These are phyloP conservation scores for Pyrochroa serraticornis DNA, from an alignment of 2,888 invertebrate genomes.

Conservation along the genomic window DNA sequence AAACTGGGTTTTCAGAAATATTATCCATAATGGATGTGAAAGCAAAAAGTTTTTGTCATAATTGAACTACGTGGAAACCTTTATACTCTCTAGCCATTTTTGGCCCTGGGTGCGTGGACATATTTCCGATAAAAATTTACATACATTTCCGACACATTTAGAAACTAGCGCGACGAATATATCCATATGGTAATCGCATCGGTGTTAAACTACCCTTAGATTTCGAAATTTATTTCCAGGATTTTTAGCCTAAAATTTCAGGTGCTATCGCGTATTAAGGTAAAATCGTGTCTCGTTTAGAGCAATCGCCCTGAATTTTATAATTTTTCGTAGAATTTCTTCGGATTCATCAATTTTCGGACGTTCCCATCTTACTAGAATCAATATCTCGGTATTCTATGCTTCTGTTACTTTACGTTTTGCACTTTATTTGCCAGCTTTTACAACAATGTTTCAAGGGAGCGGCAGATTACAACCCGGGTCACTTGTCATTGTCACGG, in stretches of 20 bases:
- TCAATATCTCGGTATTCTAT: too few relatives aligned
- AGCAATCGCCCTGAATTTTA: too few relatives aligned
- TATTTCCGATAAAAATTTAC: constrained; percentile 9
- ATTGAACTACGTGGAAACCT: constrained; percentile 16
- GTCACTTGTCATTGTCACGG: constrained; percentile 13
- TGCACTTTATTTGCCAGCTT: constrained; percentile 1
- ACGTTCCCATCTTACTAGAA: too few relatives aligned
- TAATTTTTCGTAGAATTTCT: too few relatives aligned
- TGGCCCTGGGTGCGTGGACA: constrained; percentile 6
- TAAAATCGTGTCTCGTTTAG: too few relatives aligned
- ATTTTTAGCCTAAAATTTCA: background rate
- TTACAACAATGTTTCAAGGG: constrained; percentile 2
- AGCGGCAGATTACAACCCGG: constrained; percentile 4
- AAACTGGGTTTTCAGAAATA: background rate
- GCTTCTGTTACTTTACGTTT: constrained; percentile 9
- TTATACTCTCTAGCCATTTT: constrained; percentile 8
- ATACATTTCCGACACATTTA: constrained; percentile 16
- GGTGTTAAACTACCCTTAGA: constrained; percentile 12
- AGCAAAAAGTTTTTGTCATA: constrained; percentile 12
- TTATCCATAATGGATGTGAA: too few relatives aligned
- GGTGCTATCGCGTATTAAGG: too few relatives aligned
- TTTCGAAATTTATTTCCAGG: constrained; percentile 5
- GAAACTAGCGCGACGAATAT: constrained; percentile 7
- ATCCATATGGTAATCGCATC: constrained; percentile 17
- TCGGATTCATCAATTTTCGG: too few relatives aligned